These are phyloP conservation scores for Cygnus buccinator DNA, from an alignment of 2,113 vertebrate genomes.

Conservation along the genomic window DNA sequence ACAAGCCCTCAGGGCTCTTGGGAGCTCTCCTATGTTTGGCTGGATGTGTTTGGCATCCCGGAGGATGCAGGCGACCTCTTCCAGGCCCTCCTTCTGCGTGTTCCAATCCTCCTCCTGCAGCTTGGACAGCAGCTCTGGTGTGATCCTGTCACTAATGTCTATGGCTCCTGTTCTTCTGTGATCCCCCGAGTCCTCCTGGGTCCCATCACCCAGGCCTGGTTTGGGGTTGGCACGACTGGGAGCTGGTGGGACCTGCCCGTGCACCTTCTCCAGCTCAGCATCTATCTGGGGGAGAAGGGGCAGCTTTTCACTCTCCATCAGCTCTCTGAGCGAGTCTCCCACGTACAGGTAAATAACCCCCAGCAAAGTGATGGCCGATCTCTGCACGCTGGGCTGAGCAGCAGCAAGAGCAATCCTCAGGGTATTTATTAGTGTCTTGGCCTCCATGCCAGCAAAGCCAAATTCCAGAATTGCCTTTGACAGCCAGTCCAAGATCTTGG, in stretches of 20 bases:
- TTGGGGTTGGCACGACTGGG: conserved; percentile 76
- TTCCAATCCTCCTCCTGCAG: conserved; percentile 90
- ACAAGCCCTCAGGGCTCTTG: conserved; percentile 83
- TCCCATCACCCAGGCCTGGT: conserved; percentile 67
- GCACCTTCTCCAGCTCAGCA: conserved; percentile 89
- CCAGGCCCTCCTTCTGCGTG: conserved; percentile 88
- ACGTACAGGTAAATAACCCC: conserved; percentile 89
- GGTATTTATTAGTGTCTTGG: conserved; percentile 87
- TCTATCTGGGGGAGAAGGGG: conserved; percentile 88
- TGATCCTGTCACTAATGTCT: conserved; percentile 89
- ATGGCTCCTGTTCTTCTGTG: conserved; percentile 77
- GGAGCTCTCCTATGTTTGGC: conserved; percentile 84
- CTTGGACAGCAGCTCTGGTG: conserved; percentile 85
- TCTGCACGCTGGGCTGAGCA: conserved; percentile 86
- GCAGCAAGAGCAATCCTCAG: conserved; percentile 88
- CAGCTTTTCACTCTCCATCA: conserved; percentile 90
- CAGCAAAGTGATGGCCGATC: conserved; percentile 85
- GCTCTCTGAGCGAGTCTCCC: conserved; percentile 87
- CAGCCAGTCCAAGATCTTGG: conserved; percentile 82
- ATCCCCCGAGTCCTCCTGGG: conserved; percentile 78
- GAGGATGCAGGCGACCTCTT: conserved; percentile 84
- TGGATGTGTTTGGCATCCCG: conserved; percentile 87
- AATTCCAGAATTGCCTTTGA: conserved; percentile 84
- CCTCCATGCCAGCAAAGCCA: conserved; percentile 85
- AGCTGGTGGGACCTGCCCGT: conserved; percentile 83